Evolutionary conservation across 2,888 invertebrate genomes (phyloP), one percentile per base, ranked within the genome.

Genomic region (Miltochrista miniata): DNA sequence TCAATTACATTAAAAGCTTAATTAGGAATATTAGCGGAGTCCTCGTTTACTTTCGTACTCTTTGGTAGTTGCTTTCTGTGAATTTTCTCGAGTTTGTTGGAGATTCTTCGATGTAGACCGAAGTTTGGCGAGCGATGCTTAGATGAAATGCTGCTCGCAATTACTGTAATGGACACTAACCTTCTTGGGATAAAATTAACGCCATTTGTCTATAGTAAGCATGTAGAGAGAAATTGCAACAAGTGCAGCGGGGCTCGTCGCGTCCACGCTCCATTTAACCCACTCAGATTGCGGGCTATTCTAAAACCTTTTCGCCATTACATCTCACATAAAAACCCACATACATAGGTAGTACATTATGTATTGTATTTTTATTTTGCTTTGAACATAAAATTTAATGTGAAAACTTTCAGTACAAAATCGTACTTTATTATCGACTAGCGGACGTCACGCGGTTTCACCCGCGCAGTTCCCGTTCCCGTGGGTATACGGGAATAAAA

Each of bases 1-100:
- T 86, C 85, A 90, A 90, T 91, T 91, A 89, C 85, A 85, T 90
- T 90, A 89, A 90, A 86, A 89, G 87, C 87, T 87, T 87, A 90
- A 90, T 91, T 89, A 90, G 84, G 84, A 84, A 87, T 88, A 90
- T 90, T 87, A 87, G 81, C 78, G 69, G 84, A 86, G 81, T 84
- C 83, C 79, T 83, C 82, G 80, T 82, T 83, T 79, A 81, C 79
- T 82, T 86, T 77, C 76, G 76, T 83, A 84, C 83, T 83, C 88
- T 85, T 85, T 85, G 79, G 79, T 80, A 83, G 82, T 81, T 75
- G 81, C 79, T 79, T 83, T 78, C 81, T 72, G 76, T 67, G 73
- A 83, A 85, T 83, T 87, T 86, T 85, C 84, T 76, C 71, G 78
- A 85, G 84, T 87, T 87, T 82, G 86, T 85, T 83, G 74, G 72